Evolutionary conservation across 2,797 vertebrate species (phyloP).

Genomic region (Okamejei kenojei): DNA sequence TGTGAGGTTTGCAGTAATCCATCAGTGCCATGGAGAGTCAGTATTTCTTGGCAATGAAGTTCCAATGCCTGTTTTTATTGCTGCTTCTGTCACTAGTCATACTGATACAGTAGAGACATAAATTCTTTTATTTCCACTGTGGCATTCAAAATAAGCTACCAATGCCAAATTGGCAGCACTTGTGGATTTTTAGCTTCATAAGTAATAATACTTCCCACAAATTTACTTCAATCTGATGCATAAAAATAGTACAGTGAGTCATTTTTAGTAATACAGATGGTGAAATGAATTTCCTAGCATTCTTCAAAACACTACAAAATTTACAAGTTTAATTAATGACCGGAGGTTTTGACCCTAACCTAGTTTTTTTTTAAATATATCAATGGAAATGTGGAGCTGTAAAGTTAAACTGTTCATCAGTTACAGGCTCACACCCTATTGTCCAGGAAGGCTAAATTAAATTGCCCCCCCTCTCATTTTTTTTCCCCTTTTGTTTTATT

Average conservation of each 20-base stretch:
- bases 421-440: not conserved
- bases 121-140: constrained; percentile 38
- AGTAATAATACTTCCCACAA: constrained; percentile 25
- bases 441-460: not conserved
- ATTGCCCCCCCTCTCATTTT: not conserved
- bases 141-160: constrained; percentile 1
- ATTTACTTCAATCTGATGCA: constrained; percentile 16
- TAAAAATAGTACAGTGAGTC: constrained; percentile 20
- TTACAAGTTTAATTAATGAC: constrained; percentile 6
- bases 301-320: not conserved
- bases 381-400: not conserved
- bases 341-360: constrained; percentile 4
- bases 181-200: constrained; percentile 31
- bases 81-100: constrained; percentile 33
- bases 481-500: constrained; percentile 56
- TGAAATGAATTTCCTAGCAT: constrained; percentile 20
- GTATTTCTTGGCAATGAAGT: constrained; percentile 21
- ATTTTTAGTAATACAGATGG: constrained; percentile 13
- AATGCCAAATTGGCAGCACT: constrained; percentile 32
- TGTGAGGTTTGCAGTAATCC: constrained; percentile 5
- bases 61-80: constrained; percentile 22
- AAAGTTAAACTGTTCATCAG: not conserved
- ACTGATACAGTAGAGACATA: constrained; percentile 33
- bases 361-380: not conserved
- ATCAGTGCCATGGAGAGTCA: not conserved